A percentile compares a stretch with the other conserved stretches of the same genome.
These are phyloP conservation scores for Acropternis orthonyx DNA, from an alignment of 2,797 vertebrate species.

Conservation along the genomic window DNA sequence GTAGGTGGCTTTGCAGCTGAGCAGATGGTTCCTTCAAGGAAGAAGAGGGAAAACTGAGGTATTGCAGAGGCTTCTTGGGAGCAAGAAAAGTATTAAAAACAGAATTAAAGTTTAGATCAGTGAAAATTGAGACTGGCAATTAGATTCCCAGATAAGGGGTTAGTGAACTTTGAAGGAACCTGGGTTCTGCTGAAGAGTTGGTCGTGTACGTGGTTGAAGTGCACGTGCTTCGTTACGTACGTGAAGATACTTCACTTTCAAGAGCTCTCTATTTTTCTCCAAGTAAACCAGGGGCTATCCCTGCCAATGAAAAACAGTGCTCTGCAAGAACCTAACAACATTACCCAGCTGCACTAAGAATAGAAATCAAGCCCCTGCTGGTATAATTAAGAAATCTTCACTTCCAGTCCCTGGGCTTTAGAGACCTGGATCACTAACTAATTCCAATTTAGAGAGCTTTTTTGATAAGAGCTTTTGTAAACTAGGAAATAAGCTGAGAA, in stretches of 20 bases:
- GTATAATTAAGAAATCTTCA: slow-evolving; percentile 77
- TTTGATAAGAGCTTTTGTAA: slow-evolving; percentile 72
- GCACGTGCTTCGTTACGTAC: neutral
- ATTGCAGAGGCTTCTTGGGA: neutral
- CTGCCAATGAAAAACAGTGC: slow-evolving; percentile 6
- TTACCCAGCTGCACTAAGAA: slow-evolving; percentile 68
- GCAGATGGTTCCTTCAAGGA: neutral
- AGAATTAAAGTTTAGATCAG: neutral
- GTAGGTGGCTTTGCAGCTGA: neutral
- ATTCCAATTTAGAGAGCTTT: slow-evolving; percentile 73
- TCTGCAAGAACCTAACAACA: slow-evolving; percentile 45
- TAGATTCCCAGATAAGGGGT: neutral
- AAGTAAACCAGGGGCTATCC: neutral
- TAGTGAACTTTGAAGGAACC: neutral
- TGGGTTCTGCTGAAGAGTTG: neutral
- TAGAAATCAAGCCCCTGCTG: slow-evolving; percentile 71
- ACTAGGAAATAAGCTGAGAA: slow-evolving; percentile 57
- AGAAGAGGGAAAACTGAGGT: neutral
- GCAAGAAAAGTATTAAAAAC: neutral
- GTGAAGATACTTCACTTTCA: neutral
- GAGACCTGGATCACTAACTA: slow-evolving; percentile 73
- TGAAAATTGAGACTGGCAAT: neutral
- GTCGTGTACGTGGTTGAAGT: neutral
- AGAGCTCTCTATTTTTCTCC: neutral
- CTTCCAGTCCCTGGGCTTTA: slow-evolving; percentile 69